Conservation (phyloP, 1,140 invertebrate species). For the Euura saliciscinereae region DNA sequence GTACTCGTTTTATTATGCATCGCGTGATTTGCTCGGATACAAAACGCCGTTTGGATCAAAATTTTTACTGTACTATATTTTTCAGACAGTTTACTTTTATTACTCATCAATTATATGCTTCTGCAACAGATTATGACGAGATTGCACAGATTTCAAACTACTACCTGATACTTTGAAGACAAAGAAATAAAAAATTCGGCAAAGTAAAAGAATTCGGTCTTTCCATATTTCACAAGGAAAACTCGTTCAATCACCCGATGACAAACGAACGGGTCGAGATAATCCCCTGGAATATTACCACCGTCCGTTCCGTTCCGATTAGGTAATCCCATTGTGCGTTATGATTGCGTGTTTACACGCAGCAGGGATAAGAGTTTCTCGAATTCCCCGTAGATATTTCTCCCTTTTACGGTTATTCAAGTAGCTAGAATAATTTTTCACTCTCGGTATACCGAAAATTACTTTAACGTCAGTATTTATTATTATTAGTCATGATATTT, state of each 20-base stretch:
- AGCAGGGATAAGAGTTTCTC: background rate
- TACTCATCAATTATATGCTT: too few relatives aligned
- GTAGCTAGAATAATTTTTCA: background rate
- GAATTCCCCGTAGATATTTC: too few relatives aligned
- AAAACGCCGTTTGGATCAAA: background rate
- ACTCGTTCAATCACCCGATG: background rate
- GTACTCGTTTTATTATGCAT: background rate
- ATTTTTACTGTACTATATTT: too few relatives aligned
- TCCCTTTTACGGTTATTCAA: background rate
- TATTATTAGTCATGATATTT: background rate
- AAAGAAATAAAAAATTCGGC: too few relatives aligned
- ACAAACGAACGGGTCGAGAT: background rate
- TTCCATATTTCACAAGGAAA: background rate
- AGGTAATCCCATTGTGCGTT: background rate
- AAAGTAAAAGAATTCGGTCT: too few relatives aligned
- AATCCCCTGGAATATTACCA: background rate
- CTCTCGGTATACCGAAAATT: background rate
- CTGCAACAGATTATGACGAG: too few relatives aligned
- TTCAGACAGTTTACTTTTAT: too few relatives aligned
- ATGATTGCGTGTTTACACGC: constrained; percentile 1
- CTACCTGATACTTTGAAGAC: too few relatives aligned
- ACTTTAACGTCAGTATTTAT: background rate
- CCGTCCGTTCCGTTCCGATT: background rate
- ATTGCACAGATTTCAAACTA: too few relatives aligned
- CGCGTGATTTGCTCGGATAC: background rate